Evolutionary conservation across 2,888 invertebrate genomes (phyloP).

Genomic region (Xanthia icteritia): DNA sequence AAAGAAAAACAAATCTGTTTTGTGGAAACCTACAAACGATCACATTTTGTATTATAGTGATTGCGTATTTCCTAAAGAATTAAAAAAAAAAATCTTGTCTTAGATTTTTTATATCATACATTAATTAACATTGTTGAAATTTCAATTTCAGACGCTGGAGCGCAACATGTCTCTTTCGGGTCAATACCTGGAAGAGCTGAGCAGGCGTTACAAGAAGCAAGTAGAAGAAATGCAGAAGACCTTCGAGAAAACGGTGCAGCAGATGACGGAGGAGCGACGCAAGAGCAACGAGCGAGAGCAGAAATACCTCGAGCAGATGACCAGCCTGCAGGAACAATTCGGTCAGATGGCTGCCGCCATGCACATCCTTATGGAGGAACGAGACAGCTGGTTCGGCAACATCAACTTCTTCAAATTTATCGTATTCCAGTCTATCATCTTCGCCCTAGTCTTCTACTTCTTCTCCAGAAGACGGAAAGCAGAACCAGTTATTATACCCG

Average conservation of each 20-base stretch:
- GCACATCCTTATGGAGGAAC: slow-evolving; percentile 91
- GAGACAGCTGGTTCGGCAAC: slow-evolving; percentile 92
- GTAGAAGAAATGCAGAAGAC: slow-evolving; percentile 98
- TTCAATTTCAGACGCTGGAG: slow-evolving; percentile 94
- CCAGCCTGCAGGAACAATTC: slow-evolving; percentile 92
- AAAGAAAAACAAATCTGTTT: not conserved
- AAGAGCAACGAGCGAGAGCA: slow-evolving; percentile 94
- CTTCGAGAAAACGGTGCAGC: slow-evolving; percentile 94
- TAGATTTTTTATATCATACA: not conserved
- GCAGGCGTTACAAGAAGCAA: slow-evolving; percentile 98
- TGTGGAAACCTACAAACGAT: not conserved
- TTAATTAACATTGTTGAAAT: slow-evolving; percentile 37
- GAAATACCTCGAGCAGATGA: slow-evolving; percentile 94
- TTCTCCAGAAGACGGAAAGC: slow-evolving; percentile 85
- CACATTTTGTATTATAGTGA: not conserved
- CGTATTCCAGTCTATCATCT: slow-evolving; percentile 86
- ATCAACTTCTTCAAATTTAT: slow-evolving; percentile 90
- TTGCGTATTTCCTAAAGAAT: not conserved
- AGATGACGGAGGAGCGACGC: slow-evolving; percentile 93
- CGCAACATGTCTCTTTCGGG: slow-evolving; percentile 99
- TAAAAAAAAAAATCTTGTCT: too few species aligned
- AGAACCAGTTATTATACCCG: slow-evolving; percentile 76
- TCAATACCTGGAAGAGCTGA: slow-evolving; percentile 98
- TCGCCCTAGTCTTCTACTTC: slow-evolving; percentile 88
- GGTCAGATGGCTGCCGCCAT: slow-evolving; percentile 91